Conservation (phyloP, 2,888 invertebrate species). For the Drosophila nigricruria region DNA sequence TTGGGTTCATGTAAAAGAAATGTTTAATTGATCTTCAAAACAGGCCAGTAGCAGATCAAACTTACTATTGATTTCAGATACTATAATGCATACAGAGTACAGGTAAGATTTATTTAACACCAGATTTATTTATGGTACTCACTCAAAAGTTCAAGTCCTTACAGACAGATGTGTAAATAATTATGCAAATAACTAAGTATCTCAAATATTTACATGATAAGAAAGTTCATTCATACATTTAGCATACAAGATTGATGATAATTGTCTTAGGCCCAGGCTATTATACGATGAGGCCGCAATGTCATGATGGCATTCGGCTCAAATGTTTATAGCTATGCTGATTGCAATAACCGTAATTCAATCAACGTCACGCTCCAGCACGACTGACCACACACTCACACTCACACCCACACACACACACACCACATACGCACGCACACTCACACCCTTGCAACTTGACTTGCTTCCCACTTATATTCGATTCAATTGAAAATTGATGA, state of each 20-base stretch:
- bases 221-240: too few species aligned
- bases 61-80: background rate
- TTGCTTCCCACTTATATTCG: slow-evolving; percentile 20
- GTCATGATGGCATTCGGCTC: slow-evolving; percentile 18
- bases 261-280: background rate
- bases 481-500: slow-evolving; percentile 49
- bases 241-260: background rate
- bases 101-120: background rate
- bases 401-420: background rate
- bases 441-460: background rate
- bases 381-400: background rate
- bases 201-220: background rate
- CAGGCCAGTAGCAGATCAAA: background rate
- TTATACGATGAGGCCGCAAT: slow-evolving; percentile 8
- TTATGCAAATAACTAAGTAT: background rate
- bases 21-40: background rate
- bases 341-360: slow-evolving; percentile 52
- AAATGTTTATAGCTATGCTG: slow-evolving; percentile 42
- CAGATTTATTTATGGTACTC: background rate
- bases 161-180: background rate
- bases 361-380: slow-evolving; percentile 31
- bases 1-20: background rate
- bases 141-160: background rate
- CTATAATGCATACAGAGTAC: too few species aligned
- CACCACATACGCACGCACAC: background rate